Percentiles rank a stretch among this genome's conserved stretches.
Conservation (phyloP, 2,797 vertebrate species). For the Agapornis canus region DNA sequence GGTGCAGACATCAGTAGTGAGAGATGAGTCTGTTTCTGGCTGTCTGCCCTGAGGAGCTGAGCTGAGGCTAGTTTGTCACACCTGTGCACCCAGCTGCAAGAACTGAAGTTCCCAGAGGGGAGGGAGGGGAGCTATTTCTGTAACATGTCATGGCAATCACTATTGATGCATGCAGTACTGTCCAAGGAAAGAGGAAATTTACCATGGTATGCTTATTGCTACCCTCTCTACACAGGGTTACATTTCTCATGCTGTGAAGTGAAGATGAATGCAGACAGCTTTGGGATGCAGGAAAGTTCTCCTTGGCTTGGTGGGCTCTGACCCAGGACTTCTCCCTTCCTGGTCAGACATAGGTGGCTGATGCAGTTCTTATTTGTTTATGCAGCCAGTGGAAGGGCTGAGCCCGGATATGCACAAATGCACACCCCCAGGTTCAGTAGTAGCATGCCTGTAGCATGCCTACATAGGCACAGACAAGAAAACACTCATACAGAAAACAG, state of each 20-base stretch:
- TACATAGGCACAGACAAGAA: neutral
- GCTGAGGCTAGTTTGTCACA: neutral
- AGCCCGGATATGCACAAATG: fast-evolving
- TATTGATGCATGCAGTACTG: neutral
- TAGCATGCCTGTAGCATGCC: neutral
- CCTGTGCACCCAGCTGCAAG: neutral
- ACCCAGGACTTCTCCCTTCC: neutral
- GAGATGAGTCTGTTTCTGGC: neutral
- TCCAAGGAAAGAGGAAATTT: neutral
- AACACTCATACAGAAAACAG: neutral
- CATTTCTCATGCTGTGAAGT: neutral
- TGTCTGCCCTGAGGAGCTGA: neutral
- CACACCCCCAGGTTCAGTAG: neutral
- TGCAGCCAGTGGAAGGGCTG: neutral
- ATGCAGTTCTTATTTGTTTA: too few species aligned
- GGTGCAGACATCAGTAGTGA: neutral
- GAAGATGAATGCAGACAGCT: neutral
- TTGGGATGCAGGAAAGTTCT: neutral
- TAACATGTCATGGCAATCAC: neutral
- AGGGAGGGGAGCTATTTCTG: slow-evolving; percentile 27
- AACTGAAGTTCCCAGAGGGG: neutral
- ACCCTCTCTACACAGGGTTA: neutral
- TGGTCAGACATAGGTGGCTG: neutral
- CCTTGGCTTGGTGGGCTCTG: neutral
- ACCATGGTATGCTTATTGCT: neutral